Evolutionary conservation across 2,113 vertebrate genomes (phyloP).

Genomic region (Motacilla tschutschensis): DNA sequence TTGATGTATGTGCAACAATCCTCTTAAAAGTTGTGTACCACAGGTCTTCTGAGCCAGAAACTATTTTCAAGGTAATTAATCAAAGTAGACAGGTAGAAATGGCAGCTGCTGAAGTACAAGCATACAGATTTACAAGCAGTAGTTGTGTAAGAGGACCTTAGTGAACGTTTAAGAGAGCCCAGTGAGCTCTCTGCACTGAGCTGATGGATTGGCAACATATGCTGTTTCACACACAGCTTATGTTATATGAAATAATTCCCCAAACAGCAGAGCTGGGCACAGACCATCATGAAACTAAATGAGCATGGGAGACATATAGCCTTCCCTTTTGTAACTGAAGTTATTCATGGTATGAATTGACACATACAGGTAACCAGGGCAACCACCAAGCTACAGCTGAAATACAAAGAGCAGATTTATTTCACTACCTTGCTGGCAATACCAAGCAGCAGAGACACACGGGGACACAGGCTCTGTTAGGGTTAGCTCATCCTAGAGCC

Average conservation of each 20-base stretch:
- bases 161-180: not conserved
- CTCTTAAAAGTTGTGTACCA: not conserved
- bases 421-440: not conserved
- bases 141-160: not conserved
- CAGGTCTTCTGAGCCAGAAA: not conserved
- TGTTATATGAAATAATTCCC: not conserved
- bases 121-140: not conserved
- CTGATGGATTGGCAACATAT: not conserved
- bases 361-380: not conserved
- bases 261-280: not conserved
- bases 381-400: not conserved
- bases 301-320: not conserved
- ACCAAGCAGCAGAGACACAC: not conserved
- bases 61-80: not conserved
- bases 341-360: not conserved
- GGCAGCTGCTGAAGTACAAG: not conserved
- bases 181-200: not conserved
- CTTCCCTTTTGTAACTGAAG: not conserved
- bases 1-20: not conserved
- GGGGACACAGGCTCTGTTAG: too few species aligned
- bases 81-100: not conserved
- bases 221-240: not conserved
- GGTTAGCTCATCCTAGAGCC: accelerated
- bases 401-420: not conserved
- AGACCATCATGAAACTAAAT: not conserved